Percentiles rank a stretch among this genome's conserved stretches.
Conservation (phyloP, 1,140 invertebrate genomes). For the Hylaeus anthracinus region DNA sequence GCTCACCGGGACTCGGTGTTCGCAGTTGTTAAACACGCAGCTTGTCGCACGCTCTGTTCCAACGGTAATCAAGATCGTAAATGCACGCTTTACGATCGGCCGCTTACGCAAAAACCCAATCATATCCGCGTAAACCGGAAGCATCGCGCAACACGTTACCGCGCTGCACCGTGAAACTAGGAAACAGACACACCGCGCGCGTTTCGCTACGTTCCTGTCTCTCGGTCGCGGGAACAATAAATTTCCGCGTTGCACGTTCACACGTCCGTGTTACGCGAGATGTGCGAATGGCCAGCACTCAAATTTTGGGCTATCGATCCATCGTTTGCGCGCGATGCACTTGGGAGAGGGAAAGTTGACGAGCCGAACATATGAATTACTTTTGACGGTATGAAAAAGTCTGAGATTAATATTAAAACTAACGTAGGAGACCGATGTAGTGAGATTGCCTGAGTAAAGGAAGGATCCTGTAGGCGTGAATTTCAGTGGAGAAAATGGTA, state of each 20-base stretch:
- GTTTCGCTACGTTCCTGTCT: not conserved
- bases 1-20: not conserved
- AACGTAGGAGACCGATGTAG: too few relatives aligned
- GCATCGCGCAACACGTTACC: constrained; percentile 2
- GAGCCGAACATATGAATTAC: too few relatives aligned
- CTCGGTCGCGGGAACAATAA: constrained; percentile 2
- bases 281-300: constrained; percentile 4
- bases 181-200: not conserved
- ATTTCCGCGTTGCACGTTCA: constrained; percentile 29
- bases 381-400: too few relatives aligned
- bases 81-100: constrained; percentile 44
- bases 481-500: too few relatives aligned
- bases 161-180: not conserved
- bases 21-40: constrained; percentile 4
- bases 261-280: not conserved
- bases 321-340: too few relatives aligned
- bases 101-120: constrained; percentile 54
- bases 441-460: too few relatives aligned
- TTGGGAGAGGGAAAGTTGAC: too few relatives aligned
- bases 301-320: constrained; percentile 27
- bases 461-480: too few relatives aligned
- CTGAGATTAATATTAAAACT: too few relatives aligned
- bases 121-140: constrained; percentile 27
- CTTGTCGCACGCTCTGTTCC: constrained; percentile 5
- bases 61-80: constrained; percentile 49